Evolutionary conservation across 2,113 vertebrate genomes (phyloP), one percentile per base, ranked within the genome.

Genomic region (Bufo bufo): DNA sequence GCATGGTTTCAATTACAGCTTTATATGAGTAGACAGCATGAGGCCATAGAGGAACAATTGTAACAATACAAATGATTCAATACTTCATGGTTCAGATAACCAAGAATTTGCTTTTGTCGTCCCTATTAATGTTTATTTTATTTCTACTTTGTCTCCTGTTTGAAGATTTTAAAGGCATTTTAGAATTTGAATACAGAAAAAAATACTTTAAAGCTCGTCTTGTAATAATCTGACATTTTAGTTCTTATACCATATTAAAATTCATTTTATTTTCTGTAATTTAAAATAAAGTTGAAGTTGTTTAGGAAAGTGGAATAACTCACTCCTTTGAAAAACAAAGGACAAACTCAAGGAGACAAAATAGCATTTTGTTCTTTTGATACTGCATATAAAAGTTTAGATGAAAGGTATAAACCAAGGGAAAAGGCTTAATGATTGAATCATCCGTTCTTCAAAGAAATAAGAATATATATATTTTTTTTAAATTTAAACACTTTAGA

Each of bases 1-100:
- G 85, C 91, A 75, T 91, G 93, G 92, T 93, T 94, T 94, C 93
- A 92, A 90, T 95, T 94, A 93, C 91, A 91, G 91, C 91, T 93
- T 92, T 91, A 88, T 93, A 82, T 65, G 93, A 91, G 92, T 20
- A 92, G 92, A 95, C 91, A 92, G 90, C 90, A 47, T 91, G 92
- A 94, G 93, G 92, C 92, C 92, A 90, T 93, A 82, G 89, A 92
- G 89, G 89, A 93, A 90, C 45, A 45, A 92, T 69, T 91, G 92
- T 71, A 92, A 91, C 90, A 84, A 59, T 86, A 90, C 88, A 85
- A 90, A 90, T 90, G 81, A 89, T 91, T 93, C 92, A 92, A 90
- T 85, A 92, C 90, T 92, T 93, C 91, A 82, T 90, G 89, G 85
- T 92, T 92, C 92, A 90, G 88, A 85, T 92, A 93, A 88, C 90